Percentiles rank a stretch among this genome's conserved stretches.
These are phyloP conservation scores for Crotalus helleri DNA, from an alignment of 2,113 vertebrate genomes.

Conservation along the genomic window DNA sequence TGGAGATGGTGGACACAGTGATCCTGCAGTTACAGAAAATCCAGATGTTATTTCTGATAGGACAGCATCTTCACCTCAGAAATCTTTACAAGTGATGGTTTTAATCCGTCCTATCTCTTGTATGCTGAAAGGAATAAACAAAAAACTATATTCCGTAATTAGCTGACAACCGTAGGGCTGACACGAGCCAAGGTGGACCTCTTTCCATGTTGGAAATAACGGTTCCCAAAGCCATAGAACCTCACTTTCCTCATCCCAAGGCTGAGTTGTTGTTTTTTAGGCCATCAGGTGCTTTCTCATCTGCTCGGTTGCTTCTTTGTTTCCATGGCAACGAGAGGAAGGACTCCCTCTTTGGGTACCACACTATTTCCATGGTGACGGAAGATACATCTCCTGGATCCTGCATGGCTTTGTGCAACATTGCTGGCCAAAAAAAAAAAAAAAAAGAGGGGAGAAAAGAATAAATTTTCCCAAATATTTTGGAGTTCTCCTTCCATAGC, in stretches of 20 bases:
- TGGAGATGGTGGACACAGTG: neutral
- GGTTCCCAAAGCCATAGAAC: neutral
- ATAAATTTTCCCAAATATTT: neutral
- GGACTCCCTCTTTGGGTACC: constrained; percentile 18
- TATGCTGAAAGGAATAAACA: neutral
- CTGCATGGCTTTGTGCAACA: neutral
- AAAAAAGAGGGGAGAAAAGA: neutral
- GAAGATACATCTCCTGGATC: constrained; percentile 10
- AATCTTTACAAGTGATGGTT: neutral
- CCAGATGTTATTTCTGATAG: neutral
- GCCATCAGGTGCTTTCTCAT: neutral
- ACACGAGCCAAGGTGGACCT: neutral
- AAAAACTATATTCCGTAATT: neutral
- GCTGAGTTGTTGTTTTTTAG: neutral
- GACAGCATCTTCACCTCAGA: neutral
- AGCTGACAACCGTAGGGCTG: neutral
- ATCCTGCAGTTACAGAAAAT: neutral
- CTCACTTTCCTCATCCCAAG: neutral
- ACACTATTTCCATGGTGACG: constrained; percentile 45
- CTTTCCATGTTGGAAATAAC: neutral
- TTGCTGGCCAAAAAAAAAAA: no score
- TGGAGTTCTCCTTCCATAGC: neutral
- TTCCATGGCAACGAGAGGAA: neutral
- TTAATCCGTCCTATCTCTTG: neutral
- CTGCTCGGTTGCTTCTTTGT: neutral